Base-by-base conservation (phyloP, 2,797 vertebrate species). In the Artibeus lituratus region DNA sequence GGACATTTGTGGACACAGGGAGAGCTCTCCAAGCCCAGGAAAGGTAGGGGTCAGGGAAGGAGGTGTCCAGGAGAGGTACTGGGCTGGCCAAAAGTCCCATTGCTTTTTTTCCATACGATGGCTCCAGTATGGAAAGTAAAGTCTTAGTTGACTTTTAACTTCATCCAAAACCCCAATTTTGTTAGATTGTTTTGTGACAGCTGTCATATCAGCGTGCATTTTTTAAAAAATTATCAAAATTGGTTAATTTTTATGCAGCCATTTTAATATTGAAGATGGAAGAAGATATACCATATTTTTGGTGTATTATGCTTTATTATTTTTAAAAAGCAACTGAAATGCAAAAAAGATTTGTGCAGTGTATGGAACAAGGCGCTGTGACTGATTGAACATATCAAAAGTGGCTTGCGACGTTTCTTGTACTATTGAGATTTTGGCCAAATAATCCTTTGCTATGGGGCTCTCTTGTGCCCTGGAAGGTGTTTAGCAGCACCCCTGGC, bases 1-100 rank as follows among this genome's bases (percentile, higher is more conserved):
- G 35, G 47, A 49, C 3, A 1, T 72, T 14, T 12, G 14, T 62
- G 37, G 12, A 73, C 47, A 7, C 3, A 57, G 51, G 62, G n/a
- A 39, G 69, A 11, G 9, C 49, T 44, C 18, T n/a, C 11, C 7
- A 0, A 24, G 51, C 39, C 19, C 10, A 29, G 49, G 18, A 72
- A 67, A 26, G 51, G 24, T 0, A 4, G 21, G 18, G 22, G 2
- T n/a, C 32, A 6, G 24, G 22, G 3, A 1, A 65, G 47, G 10
- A 15, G 35, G 37, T 4, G n/a, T 5, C 6, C 32, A 8, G 2
- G 16, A 42, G 42, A 82, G 18, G 6, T 3, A 12, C 7, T n/a
- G 15, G 29, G 6, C 12, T 65, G 62, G 62, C 62, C 62, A 65
- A 65, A 65, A 65, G 8, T 32, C 8, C 59, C 62, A 18, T 65